Evolutionary conservation across 2,113 vertebrate genomes (phyloP).

Genomic region (Balaenoptera acutorostrata): DNA sequence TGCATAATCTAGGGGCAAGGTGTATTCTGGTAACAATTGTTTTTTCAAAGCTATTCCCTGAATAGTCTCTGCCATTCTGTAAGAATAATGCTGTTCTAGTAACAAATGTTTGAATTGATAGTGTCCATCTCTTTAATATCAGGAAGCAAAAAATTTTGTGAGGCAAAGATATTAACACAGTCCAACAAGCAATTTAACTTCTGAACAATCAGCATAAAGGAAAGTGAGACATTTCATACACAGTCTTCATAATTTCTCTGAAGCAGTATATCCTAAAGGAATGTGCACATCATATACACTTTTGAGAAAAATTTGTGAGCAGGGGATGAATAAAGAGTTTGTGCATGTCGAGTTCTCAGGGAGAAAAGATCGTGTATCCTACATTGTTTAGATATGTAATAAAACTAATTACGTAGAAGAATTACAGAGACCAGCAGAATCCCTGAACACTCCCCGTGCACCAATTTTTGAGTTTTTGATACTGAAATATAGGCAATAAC

Average conservation of each 20-base stretch:
- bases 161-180: background rate
- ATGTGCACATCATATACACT: background rate
- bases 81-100: background rate
- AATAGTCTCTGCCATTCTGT: background rate
- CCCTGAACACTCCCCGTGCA: background rate
- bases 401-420: background rate
- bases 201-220: background rate
- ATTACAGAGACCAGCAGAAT: background rate
- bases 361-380: background rate
- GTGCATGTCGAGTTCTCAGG: background rate
- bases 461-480: background rate
- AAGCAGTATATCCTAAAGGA: background rate
- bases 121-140: background rate
- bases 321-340: background rate
- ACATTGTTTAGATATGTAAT: background rate
- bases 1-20: background rate
- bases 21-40: conserved; percentile 17
- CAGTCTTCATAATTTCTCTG: background rate
- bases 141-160: background rate
- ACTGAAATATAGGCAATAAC: background rate
- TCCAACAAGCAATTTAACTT: background rate
- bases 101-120: background rate
- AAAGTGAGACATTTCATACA: background rate
- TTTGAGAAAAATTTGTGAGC: background rate
- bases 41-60: conserved; percentile 49